These are phyloP conservation scores for Hippoglossus hippoglossus DNA, from an alignment of 2,797 vertebrate genomes.

Conservation along the genomic window DNA sequence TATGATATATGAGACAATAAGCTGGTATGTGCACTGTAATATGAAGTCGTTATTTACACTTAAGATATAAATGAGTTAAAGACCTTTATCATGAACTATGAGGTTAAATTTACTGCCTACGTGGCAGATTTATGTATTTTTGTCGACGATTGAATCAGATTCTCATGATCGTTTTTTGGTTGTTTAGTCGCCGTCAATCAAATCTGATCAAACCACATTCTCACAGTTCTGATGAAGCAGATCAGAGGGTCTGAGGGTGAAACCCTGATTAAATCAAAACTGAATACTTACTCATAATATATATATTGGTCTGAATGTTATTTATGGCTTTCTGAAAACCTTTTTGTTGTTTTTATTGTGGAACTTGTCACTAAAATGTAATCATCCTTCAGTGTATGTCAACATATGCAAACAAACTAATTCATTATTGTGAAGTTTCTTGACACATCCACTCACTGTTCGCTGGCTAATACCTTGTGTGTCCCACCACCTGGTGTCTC, in stretches of 20 bases:
- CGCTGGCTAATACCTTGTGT: slow-evolving; percentile 37
- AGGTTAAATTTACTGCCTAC: no score
- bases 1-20: neutral
- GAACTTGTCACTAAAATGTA: slow-evolving; percentile 4
- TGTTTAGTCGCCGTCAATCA: no score
- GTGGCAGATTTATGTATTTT: no score
- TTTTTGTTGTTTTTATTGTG: neutral
- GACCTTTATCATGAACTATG: neutral
- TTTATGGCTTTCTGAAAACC: neutral
- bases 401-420: slow-evolving; percentile 21
- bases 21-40: neutral
- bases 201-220: neutral
- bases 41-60: slow-evolving; percentile 1
- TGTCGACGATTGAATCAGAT: neutral
- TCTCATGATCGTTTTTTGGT: no score
- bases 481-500: slow-evolving; percentile 56
- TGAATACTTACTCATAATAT: no score
- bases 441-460: slow-evolving; percentile 26
- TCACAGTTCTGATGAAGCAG: neutral
- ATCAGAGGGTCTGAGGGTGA: neutral
- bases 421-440: neutral
- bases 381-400: neutral
- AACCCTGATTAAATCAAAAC: neutral
- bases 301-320: neutral
- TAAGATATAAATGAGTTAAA: neutral